phyloP scores from a whole-genome alignment of 1,140 invertebrate species.

The Drosophila setifemur region DNA sequence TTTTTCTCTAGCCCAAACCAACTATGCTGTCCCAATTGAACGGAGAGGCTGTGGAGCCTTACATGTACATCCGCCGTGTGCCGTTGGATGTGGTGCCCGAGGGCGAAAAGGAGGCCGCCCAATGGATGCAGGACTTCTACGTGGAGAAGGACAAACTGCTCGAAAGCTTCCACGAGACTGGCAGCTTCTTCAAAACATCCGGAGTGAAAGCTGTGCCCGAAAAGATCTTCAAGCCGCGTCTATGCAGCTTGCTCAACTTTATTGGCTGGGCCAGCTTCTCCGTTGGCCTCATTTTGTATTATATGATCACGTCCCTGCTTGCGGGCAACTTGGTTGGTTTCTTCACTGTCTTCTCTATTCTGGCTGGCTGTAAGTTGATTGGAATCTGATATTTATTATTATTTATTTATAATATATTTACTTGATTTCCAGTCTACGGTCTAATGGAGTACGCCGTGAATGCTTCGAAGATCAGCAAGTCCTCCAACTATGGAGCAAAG shows the following conservation, averaged over 20 bases:
- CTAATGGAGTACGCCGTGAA: conserved; percentile 90
- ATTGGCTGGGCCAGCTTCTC: conserved; percentile 87
- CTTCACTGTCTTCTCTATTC: conserved; percentile 86
- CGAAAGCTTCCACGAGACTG: conserved; percentile 91
- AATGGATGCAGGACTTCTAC: conserved; percentile 89
- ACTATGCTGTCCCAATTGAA: conserved; percentile 91
- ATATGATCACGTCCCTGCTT: conserved; percentile 87
- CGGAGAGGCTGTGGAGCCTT: conserved; percentile 88
- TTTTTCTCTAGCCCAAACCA: conserved; percentile 83
- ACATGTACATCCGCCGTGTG: conserved; percentile 92
- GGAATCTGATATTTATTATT: conserved; percentile 16
- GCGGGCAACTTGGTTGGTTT: conserved; percentile 89
- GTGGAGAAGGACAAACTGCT: conserved; percentile 88
- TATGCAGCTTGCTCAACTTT: conserved; percentile 88
- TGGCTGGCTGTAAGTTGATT: conserved; percentile 87
- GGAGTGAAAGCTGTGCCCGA: conserved; percentile 86
- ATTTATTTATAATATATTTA: neutral
- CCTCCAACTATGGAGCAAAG: conserved; percentile 87
- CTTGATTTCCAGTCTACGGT: conserved; percentile 87
- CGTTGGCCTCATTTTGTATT: conserved; percentile 87
- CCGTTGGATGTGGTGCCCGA: conserved; percentile 91
- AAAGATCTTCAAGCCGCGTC: conserved; percentile 85
- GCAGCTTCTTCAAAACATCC: conserved; percentile 90
- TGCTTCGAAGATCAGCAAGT: conserved; percentile 92
- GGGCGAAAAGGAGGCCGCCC: conserved; percentile 89